Evolutionary conservation across 1,140 invertebrate species (phyloP), one percentile per base, ranked within the genome.

Genomic region (Adelges cooleyi): DNA sequence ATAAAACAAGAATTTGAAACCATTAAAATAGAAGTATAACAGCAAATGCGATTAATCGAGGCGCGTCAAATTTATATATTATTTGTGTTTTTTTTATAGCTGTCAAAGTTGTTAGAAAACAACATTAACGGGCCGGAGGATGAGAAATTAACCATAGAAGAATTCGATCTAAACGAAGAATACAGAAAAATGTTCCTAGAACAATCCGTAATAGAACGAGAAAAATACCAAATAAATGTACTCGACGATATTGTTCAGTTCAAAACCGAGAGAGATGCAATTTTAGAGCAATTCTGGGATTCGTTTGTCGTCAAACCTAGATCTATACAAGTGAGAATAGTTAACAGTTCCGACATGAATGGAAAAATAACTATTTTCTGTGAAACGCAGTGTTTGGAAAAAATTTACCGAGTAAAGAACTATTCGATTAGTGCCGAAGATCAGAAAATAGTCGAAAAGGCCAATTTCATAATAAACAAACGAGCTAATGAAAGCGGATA

Each of bases 91-190:
- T 23, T 51, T 2, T 25, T 40, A 40, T 33, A 68, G 65, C 22
- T 68, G 33, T 17, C 17, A 49, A 18, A 22, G 20, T 25, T 69
- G 20, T 53, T 69, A 10, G 53, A 69, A 51, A 46, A 29, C 1
- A 69, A 69, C 62, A 6, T 29, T 3, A 54, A 40, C 15, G 59
- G 48, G 6, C 48, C 66, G 2, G 56, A 53, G n/a, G 62, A 69
- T 9, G 67, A 54, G 17, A 67, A 67, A 42, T 40, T 69, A 36
- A 20, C 56, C 25, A 67, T 69, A 46, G 38, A 65, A 15, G 68
- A 66, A 49, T 69, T 69, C 48, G 62, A 69, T 65, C 48, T 69
- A 44, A 65, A 69, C 42, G 27, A 53, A 33, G 66, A 67, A 18
- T 33, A 44, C 20, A 53, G 65, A 46, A 38, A 52, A 22, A 25